These are phyloP conservation scores for Sinhomidia bicolor DNA, from an alignment of 2,888 invertebrate genomes.

Conservation along the genomic window DNA sequence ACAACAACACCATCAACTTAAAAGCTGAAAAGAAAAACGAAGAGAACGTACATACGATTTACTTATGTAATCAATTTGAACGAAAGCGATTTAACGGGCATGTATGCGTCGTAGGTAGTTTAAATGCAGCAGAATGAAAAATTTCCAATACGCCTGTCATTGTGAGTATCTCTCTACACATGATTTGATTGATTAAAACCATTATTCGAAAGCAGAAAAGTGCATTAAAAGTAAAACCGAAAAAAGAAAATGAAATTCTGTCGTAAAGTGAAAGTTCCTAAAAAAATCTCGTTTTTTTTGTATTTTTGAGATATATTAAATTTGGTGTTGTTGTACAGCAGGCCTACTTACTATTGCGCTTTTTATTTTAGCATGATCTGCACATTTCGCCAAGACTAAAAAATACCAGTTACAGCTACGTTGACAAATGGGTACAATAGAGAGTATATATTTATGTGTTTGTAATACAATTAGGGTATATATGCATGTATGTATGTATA, in stretches of 20 bases:
- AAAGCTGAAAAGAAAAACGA: too few species aligned
- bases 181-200: constrained; percentile 33
- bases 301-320: too few species aligned
- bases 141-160: not conserved
- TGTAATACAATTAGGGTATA: not conserved
- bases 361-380: too few species aligned
- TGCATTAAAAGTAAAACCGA: not conserved
- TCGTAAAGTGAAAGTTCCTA: too few species aligned
- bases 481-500: not conserved
- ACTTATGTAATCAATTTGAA: not conserved
- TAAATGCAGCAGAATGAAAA: not conserved
- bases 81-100: too few species aligned
- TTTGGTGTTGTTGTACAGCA: too few species aligned
- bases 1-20: too few species aligned
- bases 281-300: too few species aligned
- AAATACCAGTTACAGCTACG: not conserved
- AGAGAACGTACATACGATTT: not conserved
- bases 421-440: not conserved
- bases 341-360: too few species aligned
- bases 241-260: not conserved
- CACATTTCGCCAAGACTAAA: too few species aligned
- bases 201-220: not conserved
- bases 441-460: not conserved
- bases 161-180: not conserved
- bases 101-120: too few species aligned